Evolutionary conservation across 2,888 invertebrate genomes (phyloP).

Genomic region (Cordilura impudica): DNA sequence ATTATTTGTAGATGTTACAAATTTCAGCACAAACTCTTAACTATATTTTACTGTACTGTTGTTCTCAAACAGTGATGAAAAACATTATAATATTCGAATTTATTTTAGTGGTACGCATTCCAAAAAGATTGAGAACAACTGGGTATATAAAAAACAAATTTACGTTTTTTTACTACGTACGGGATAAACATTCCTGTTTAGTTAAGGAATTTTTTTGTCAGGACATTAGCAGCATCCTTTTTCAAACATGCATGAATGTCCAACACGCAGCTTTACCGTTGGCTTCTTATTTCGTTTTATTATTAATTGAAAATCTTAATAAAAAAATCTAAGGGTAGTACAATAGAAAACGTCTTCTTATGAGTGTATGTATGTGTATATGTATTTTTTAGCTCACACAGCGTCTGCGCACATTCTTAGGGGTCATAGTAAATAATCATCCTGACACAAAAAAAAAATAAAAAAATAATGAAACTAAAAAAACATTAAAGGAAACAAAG

Average conservation of each 20-base stretch:
- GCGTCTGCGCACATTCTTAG: conserved; percentile 64
- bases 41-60: too few relatives aligned
- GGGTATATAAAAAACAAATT: conserved; percentile 2
- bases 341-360: conserved; percentile 28
- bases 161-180: conserved; percentile 35
- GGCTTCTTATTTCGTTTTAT: conserved; percentile 46
- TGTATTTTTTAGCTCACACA: conserved; percentile 44
- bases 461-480: conserved; percentile 27
- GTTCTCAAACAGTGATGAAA: too few relatives aligned
- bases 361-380: conserved; percentile 15
- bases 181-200: conserved; percentile 15
- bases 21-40: too few relatives aligned
- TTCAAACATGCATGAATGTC: conserved; percentile 63
- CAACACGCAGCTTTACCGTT: conserved; percentile 61
- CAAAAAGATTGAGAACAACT: too few relatives aligned
- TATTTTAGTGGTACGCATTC: too few relatives aligned
- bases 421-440: conserved; percentile 51
- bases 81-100: too few relatives aligned
- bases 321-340: conserved; percentile 63
- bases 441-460: conserved; percentile 6
- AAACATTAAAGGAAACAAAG: conserved; percentile 24
- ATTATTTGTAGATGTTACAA: too few relatives aligned
- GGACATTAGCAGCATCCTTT: conserved; percentile 76
- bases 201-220: conserved; percentile 60
- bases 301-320: conserved; percentile 65